Base-by-base conservation (phyloP, 1,140 invertebrate genomes). In the Anastrepha ludens region DNA sequence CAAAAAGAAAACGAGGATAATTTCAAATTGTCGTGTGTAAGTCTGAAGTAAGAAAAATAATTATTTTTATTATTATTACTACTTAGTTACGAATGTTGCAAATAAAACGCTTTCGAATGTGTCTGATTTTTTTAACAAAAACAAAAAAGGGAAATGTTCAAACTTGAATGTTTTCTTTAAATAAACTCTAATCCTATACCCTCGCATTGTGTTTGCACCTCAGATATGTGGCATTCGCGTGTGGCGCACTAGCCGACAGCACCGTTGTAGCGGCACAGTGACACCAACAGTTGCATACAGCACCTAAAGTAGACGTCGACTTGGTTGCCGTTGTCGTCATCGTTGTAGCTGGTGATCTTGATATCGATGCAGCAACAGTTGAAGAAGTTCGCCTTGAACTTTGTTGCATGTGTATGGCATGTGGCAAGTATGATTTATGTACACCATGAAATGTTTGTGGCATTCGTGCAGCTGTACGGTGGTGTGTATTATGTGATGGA, bases 171-270 rank as follows among this genome's bases (percentile, higher is more conserved):
- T 50, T 50, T 65, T 86, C 20, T 64, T n/a, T 59, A 3, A 20
- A 41, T 11, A 44, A 29, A 74, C 55, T 50, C 5, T 55, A 47
- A 15, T 55, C 20, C 3, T 39, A 20, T 39, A 11, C 8, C 60
- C 11, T 67, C 7, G n/a, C 41, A 7, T 6, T 9, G 20, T 29
- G 11, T 39, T 62, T 20, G 47, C 62, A 91, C 91, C 91, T 92
- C 62, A 90, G 90, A 90, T 91, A 92, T 89, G 91, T 89, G 88
- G 90, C 89, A 74, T 88, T 89, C 50, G 90, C 87, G 50, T 90
- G 87, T 0, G 91, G 91, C 6, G 91, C 91, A 87, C 91, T 92
- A 87, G 89, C 90, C 59, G 91, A 87, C 2, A 87, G 55, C 20
- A 70, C 85, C 81, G 44, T 85, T 67, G 50, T 62, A 67, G 74